Evolutionary conservation across 2,797 vertebrate genomes (phyloP).

Genomic region (Heliangelus exortis): DNA sequence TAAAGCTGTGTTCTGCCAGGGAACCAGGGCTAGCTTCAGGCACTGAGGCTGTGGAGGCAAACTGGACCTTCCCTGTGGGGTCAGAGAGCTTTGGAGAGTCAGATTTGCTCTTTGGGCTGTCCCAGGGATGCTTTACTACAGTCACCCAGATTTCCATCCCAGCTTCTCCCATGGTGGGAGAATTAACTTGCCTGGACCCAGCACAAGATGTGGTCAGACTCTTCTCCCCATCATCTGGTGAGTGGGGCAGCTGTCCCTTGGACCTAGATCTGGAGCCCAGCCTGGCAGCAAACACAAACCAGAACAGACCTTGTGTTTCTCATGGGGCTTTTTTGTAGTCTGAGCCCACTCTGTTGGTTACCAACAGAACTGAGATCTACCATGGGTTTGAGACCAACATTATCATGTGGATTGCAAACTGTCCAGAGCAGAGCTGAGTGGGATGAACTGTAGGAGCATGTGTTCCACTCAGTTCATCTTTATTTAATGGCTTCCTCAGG

Average conservation of each 20-base stretch:
- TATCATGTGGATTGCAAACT: not conserved
- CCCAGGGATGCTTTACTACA: not conserved
- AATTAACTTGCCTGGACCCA: not conserved
- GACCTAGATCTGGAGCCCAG: not conserved
- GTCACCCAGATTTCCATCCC: not conserved
- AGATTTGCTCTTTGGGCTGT: not conserved
- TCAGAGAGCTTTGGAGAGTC: not conserved
- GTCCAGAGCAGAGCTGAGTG: not conserved
- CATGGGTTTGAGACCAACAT: not conserved
- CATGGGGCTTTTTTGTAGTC: not conserved
- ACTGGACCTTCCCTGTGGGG: not conserved
- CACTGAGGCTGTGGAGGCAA: not conserved
- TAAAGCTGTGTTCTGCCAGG: not conserved
- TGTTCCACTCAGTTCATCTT: not conserved
- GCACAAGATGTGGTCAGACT: not conserved
- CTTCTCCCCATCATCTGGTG: not conserved
- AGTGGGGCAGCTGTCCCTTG: rapidly evolving
- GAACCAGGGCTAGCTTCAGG: not conserved
- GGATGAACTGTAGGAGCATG: not conserved
- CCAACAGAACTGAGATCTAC: not conserved
- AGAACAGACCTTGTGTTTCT: not conserved
- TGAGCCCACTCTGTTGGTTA: not conserved
- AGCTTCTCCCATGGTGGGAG: not conserved
- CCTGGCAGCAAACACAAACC: not conserved
- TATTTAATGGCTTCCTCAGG: not conserved